Evolutionary conservation across 2,797 vertebrate species (phyloP).

Genomic region (Peromyscus melanophrys): DNA sequence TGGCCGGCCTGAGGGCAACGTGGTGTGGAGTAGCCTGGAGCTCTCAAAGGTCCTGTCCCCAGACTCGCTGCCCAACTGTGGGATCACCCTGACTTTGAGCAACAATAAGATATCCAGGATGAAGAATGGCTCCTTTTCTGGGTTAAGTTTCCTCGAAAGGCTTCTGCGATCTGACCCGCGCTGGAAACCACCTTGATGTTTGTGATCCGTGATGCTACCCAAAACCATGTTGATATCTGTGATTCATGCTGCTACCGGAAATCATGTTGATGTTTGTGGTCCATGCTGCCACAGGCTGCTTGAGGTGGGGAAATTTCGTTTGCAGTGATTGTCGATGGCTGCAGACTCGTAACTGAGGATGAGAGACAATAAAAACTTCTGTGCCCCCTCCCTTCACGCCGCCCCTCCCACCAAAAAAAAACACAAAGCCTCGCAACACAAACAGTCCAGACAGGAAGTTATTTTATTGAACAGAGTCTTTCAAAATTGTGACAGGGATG

Average conservation of each 20-base stretch:
- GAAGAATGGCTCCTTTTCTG: background rate
- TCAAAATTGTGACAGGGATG: background rate
- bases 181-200: background rate
- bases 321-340: background rate
- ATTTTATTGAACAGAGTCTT: background rate
- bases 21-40: background rate
- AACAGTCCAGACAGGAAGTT: background rate
- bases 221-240: background rate
- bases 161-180: background rate
- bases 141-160: background rate
- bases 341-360: background rate
- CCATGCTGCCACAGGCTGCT: background rate
- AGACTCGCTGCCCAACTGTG: background rate
- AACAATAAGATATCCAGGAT: background rate
- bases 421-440: background rate
- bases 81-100: background rate
- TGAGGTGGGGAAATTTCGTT: background rate
- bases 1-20: background rate
- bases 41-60: background rate
- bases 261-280: background rate
- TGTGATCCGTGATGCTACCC: no score
- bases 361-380: background rate
- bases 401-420: no score
- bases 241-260: background rate
- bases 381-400: background rate